These are phyloP conservation scores for Dasysyrphus tricinctus DNA, from an alignment of 2,888 invertebrate species.

Conservation along the genomic window DNA sequence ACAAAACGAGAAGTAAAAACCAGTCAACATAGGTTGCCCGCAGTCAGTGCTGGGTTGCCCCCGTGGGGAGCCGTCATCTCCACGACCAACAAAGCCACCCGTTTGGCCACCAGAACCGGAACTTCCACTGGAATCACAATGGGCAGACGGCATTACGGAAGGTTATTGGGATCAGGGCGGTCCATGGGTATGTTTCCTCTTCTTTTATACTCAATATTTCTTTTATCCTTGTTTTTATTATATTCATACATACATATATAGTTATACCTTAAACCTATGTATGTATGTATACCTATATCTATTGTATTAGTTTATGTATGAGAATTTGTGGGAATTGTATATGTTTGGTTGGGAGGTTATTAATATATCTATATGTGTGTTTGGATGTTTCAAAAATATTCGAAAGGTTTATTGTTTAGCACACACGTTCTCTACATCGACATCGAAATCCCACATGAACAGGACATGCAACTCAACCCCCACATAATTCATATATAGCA, in stretches of 20 bases:
- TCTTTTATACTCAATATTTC: slow-evolving; percentile 44
- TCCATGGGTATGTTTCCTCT: slow-evolving; percentile 79
- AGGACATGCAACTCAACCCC: slow-evolving; percentile 13
- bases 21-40: slow-evolving; percentile 80
- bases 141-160: slow-evolving; percentile 80
- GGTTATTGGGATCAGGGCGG: slow-evolving; percentile 80
- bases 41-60: slow-evolving; percentile 80
- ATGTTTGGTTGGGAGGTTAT: slow-evolving; percentile 43
- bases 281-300: no score
- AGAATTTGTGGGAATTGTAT: neutral
- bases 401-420: slow-evolving; percentile 42
- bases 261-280: neutral
- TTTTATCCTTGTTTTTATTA: slow-evolving; percentile 38
- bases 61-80: slow-evolving; percentile 79
- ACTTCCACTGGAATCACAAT: slow-evolving; percentile 80
- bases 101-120: slow-evolving; percentile 80
- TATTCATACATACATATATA: neutral
- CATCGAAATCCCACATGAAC: slow-evolving; percentile 5
- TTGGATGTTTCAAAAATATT: slow-evolving; percentile 41
- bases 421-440: slow-evolving; percentile 5
- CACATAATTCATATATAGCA: neutral
- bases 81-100: slow-evolving; percentile 78
- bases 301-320: neutral
- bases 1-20: slow-evolving; percentile 67
- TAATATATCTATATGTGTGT: slow-evolving; percentile 33